phyloP scores from a whole-genome alignment of 2,888 invertebrate genomes.

The Andrena praecox region DNA sequence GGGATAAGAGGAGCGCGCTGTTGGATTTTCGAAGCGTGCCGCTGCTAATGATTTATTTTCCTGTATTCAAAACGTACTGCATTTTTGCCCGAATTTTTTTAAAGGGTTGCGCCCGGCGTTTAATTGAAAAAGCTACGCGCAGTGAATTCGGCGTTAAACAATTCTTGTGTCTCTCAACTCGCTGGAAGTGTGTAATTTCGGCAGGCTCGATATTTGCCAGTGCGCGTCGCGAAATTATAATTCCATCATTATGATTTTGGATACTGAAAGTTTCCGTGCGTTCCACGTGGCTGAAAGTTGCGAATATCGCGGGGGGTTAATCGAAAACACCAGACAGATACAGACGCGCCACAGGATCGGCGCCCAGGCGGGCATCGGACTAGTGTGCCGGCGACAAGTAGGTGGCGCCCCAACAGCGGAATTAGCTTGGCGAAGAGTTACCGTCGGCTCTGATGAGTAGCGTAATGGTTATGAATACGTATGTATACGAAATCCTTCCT shows the following conservation, averaged over 20 bases:
- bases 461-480: no score
- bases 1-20: neutral
- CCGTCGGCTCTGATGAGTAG: no score
- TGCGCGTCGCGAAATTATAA: constrained; percentile 5
- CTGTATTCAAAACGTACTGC: constrained; percentile 38
- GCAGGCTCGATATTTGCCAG: constrained; percentile 11
- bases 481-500: no score
- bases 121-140: constrained; percentile 51
- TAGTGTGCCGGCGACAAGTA: no score
- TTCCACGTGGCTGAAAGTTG: no score
- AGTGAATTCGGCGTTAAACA: constrained; percentile 45
- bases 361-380: no score
- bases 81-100: constrained; percentile 56
- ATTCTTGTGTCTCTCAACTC: constrained; percentile 54
- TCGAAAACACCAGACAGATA: no score
- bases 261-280: neutral
- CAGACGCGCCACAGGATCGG: no score
- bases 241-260: constrained; percentile 19
- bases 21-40: constrained; percentile 34
- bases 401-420: no score
- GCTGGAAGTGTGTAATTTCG: constrained; percentile 44
- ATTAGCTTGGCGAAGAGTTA: no score
- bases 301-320: no score
- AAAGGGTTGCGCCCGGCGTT: constrained; percentile 37
- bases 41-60: constrained; percentile 52